phyloP scores from a whole-genome alignment of 1,140 invertebrate genomes.

The Camponotus vicinus region DNA sequence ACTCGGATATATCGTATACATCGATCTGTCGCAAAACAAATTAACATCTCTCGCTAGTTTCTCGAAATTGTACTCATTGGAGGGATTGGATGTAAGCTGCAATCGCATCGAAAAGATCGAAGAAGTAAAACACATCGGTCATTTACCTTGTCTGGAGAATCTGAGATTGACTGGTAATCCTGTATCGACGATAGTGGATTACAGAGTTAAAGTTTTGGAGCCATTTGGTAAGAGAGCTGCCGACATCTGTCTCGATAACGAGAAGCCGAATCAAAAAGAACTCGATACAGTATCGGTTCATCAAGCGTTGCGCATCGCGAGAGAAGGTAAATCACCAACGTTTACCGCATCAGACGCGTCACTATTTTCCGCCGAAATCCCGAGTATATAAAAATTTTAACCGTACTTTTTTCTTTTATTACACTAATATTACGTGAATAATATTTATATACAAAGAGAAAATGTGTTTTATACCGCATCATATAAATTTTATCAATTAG shows the following conservation, averaged over 20 bases:
- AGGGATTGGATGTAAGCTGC: slow-evolving; percentile 94
- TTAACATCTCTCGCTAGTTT: slow-evolving; percentile 92
- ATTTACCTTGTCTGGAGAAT: slow-evolving; percentile 94
- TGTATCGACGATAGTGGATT: slow-evolving; percentile 94
- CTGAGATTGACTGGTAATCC: slow-evolving; percentile 95
- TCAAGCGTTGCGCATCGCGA: slow-evolving; percentile 92
- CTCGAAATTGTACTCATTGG: slow-evolving; percentile 93
- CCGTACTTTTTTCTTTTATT: not conserved
- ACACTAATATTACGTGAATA: not conserved
- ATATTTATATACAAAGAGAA: slow-evolving; percentile 47
- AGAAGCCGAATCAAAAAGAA: slow-evolving; percentile 94
- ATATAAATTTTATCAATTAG: slow-evolving; percentile 49
- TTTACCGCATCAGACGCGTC: slow-evolving; percentile 82
- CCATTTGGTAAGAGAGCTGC: slow-evolving; percentile 92
- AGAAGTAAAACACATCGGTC: slow-evolving; percentile 93
- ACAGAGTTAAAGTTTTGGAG: slow-evolving; percentile 95
- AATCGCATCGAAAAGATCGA: slow-evolving; percentile 94
- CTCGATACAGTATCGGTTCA: slow-evolving; percentile 96
- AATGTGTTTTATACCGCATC: slow-evolving; percentile 59
- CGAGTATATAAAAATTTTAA: slow-evolving; percentile 72
- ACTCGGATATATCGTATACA: slow-evolving; percentile 94
- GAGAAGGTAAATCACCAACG: slow-evolving; percentile 87
- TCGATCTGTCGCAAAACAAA: slow-evolving; percentile 96
- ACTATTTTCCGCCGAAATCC: slow-evolving; percentile 83
- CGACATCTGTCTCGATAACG: slow-evolving; percentile 94